Percentiles rank a stretch among this genome's conserved stretches.
phyloP scores from a whole-genome alignment of 1,140 invertebrate species.

The Ceratosolen solmsi region DNA sequence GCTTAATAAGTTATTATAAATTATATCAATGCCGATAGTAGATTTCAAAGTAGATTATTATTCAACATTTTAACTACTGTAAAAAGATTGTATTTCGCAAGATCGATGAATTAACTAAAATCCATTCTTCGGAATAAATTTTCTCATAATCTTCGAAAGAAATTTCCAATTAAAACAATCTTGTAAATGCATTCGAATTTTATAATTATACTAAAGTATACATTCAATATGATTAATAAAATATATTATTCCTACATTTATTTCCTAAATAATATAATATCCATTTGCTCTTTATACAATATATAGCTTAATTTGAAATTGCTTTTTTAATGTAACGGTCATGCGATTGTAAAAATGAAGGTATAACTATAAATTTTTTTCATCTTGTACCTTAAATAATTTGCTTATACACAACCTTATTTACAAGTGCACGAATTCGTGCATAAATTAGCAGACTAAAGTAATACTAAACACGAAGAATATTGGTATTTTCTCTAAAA shows the following conservation, averaged over 20 bases:
- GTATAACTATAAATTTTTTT: constrained; percentile 36
- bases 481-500: too few species aligned
- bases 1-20: too few species aligned
- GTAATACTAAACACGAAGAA: too few species aligned
- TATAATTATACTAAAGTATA: background rate
- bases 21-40: too few species aligned
- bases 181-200: background rate
- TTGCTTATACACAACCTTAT: constrained; percentile 50
- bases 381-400: constrained; percentile 46
- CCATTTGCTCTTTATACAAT: constrained; percentile 18
- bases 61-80: too few species aligned
- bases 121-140: background rate
- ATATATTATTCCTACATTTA: background rate
- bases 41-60: too few species aligned
- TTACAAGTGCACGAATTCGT: constrained; percentile 32
- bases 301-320: constrained; percentile 20
- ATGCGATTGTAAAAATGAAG: constrained; percentile 44
- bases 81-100: too few species aligned
- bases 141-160: too few species aligned
- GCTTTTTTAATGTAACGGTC: constrained; percentile 1
- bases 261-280: constrained; percentile 21
- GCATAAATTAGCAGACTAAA: constrained; percentile 36
- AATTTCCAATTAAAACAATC: too few species aligned
- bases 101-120: background rate
- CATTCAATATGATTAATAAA: background rate